Conservation (phyloP, 2,113 vertebrate genomes). For the Cottus gobio region DNA sequence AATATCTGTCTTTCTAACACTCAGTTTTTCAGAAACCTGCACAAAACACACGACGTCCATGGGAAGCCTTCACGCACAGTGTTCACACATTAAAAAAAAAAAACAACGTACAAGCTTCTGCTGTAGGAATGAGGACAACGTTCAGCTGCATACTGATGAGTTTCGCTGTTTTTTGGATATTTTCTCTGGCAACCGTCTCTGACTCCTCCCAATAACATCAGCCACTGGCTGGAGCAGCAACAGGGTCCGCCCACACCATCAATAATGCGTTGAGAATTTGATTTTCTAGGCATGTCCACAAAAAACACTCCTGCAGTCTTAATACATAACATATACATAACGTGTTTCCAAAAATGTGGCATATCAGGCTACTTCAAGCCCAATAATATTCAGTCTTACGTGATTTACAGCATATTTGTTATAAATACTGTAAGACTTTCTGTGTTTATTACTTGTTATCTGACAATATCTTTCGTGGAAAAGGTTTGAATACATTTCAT, state of each 20-base stretch:
- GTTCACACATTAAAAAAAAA: background rate
- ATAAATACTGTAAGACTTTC: no score
- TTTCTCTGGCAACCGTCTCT: conserved; percentile 56
- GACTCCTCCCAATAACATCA: conserved; percentile 57
- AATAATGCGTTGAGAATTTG: background rate
- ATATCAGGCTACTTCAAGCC: background rate
- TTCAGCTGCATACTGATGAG: conserved; percentile 3
- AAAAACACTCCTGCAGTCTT: background rate
- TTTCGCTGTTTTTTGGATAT: conserved; percentile 45
- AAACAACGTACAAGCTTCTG: background rate
- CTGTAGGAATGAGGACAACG: background rate
- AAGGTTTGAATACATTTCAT: background rate
- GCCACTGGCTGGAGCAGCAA: conserved; percentile 48
- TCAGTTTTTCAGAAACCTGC: background rate
- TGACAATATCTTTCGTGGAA: background rate
- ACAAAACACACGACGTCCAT: background rate
- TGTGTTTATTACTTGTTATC: background rate
- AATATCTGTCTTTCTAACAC: background rate
- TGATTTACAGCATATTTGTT: background rate
- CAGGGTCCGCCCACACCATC: conserved; percentile 41
- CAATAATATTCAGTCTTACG: background rate
- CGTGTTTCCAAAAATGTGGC: background rate
- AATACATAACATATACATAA: background rate
- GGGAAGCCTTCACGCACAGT: background rate
- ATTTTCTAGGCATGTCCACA: conserved; percentile 3